Evolutionary conservation across 2,797 vertebrate genomes (phyloP).

Genomic region (Bradypodion ventrale): DNA sequence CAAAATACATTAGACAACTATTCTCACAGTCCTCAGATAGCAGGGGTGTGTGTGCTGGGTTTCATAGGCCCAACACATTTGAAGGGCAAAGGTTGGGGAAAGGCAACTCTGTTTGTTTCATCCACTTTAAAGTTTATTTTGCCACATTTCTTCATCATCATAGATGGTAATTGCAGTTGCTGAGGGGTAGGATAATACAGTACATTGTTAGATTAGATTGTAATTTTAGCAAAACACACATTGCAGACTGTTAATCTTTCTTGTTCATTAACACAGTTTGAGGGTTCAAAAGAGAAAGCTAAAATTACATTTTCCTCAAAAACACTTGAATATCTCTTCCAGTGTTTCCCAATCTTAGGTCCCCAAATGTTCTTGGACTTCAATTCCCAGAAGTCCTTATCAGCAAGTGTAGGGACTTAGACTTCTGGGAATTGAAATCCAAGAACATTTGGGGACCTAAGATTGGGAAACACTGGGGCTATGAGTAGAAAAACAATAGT

Average conservation of each 20-base stretch:
- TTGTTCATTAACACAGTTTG: constrained; percentile 46
- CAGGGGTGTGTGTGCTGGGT: background rate
- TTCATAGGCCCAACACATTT: background rate
- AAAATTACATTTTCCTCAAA: background rate
- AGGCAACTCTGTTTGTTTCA: background rate
- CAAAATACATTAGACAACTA: background rate
- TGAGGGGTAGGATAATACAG: constrained; percentile 43
- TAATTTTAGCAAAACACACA: constrained; percentile 49
- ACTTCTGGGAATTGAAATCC: too few species aligned
- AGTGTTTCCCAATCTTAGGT: too few species aligned
- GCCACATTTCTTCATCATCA: constrained; percentile 4
- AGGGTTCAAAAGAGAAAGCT: constrained; percentile 38
- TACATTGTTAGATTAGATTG: constrained; percentile 55
- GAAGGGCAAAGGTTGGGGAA: background rate
- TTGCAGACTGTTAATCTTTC: constrained; percentile 19
- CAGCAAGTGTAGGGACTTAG: too few species aligned
- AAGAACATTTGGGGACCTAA: too few species aligned
- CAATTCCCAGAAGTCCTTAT: too few species aligned
- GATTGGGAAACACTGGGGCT: too few species aligned
- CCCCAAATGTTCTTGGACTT: too few species aligned
- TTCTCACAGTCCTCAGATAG: background rate
- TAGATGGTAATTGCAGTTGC: constrained; percentile 13
- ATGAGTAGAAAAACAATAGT: background rate
- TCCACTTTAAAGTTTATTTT: background rate
- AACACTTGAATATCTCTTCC: background rate